Conservation (phyloP, 1,140 invertebrate genomes). For the Plodia interpunctella region DNA sequence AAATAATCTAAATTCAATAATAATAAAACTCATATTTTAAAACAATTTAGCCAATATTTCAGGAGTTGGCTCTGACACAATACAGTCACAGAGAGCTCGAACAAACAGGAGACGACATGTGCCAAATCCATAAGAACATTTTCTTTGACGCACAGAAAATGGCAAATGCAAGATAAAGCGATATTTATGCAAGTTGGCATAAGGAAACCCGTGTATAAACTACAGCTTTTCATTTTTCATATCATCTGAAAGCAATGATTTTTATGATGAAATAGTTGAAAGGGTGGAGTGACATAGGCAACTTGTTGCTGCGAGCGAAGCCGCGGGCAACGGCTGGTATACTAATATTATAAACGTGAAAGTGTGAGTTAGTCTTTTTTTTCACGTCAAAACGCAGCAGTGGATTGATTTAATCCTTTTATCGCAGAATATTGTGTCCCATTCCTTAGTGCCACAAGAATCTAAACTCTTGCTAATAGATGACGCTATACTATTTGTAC, state of each 20-base stretch:
- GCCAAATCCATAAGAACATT: constrained; percentile 11
- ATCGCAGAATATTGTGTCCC: no score
- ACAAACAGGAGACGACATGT: constrained; percentile 9
- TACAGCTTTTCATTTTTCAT: not conserved
- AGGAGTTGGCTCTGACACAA: not conserved
- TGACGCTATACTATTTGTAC: no score
- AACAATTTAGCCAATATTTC: not conserved
- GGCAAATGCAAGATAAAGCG: constrained; percentile 3
- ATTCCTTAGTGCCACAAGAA: no score
- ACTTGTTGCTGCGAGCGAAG: no score
- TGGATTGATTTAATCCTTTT: no score
- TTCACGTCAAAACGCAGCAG: no score
- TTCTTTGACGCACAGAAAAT: constrained; percentile 2
- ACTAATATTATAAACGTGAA: no score
- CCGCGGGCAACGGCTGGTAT: no score
- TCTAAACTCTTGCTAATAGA: no score
- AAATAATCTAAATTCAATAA: not conserved
- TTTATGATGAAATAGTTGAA: no score
- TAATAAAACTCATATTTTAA: not conserved
- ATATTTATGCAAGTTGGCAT: constrained; percentile 1
- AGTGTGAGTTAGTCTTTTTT: no score
- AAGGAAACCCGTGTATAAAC: not conserved
- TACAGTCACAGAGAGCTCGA: not conserved
- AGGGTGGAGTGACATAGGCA: no score
- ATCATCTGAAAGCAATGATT: not conserved